Evolutionary conservation across 2,113 vertebrate species (phyloP), one percentile per base, ranked within the genome.

Genomic region (Pluvialis apricaria): DNA sequence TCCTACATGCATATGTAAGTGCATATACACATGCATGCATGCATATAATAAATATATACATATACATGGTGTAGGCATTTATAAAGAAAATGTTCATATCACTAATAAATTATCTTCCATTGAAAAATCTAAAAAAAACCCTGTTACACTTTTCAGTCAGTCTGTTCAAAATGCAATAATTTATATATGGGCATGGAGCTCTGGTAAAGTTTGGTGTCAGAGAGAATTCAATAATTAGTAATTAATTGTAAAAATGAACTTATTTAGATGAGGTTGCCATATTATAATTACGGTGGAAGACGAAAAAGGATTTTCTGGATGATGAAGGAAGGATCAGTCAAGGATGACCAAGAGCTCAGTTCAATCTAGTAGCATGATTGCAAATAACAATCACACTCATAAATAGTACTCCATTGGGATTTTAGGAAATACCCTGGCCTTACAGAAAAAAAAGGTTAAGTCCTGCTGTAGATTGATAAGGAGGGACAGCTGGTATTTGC

Each of bases 281-380:
- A 55, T 71, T 71, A 92, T 94, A 94, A 95, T 84, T 82, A 82
- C 32, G 6, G 51, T 75, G 29, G 42, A 86, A 93, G 75, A 94
- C 70, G 68, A 80, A 77, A 90, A 76, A 80, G 34, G 32, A 68
- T 93, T 91, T 91, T 88, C 75, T 77, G 38, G 31, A 69, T 90
- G 93, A 80, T 88, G 68, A 94, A 91, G 52, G 75, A 79, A 80
- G 32, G 73, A 61, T 92, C 90, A 90, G 66, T 91, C 82, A 94
- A 95, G 92, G 87, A 85, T 95, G 87, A 94, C 90, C 87, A 92
- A 91, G 36, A 77, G 28, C 54, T 94, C 66, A 62, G 71, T 83
- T 95, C 75, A 77, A 58, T 95, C 54, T 92, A 38, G 15, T 82
- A 82, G 31, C 45, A 62, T 62, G 79, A 86, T 11, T 82, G 21